These are phyloP conservation scores for Actinopyga echinites DNA, from an alignment of 53 echinoderm and acorn worm species.

Conservation along the genomic window DNA sequence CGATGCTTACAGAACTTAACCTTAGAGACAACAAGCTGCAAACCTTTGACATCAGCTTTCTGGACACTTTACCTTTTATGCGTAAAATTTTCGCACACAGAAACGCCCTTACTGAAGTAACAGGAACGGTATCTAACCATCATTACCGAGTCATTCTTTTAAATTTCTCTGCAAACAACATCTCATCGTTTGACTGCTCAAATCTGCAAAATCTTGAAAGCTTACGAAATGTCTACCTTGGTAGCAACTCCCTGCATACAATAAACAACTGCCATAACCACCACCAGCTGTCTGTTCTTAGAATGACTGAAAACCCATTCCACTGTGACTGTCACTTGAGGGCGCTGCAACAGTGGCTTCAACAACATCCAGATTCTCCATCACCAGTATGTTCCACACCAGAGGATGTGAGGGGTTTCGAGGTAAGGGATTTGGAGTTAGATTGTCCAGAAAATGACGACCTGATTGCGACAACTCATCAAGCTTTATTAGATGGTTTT, in stretches of 20 bases:
- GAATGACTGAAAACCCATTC: constrained; percentile 25
- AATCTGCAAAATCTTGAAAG: background rate
- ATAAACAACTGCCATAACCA: background rate
- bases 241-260: constrained; percentile 1
- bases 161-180: background rate
- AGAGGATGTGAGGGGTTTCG: background rate
- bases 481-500: too few species aligned
- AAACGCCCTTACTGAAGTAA: constrained; percentile 37
- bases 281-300: background rate
- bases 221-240: background rate
- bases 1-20: constrained; percentile 53
- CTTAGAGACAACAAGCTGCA: constrained; percentile 50
- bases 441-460: background rate
- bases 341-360: constrained; percentile 1
- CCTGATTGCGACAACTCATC: too few species aligned
- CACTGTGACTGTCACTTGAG: constrained; percentile 21
- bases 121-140: background rate
- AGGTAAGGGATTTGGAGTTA: background rate
- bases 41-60: constrained; percentile 30
- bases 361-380: background rate
- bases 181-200: background rate
- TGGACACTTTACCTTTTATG: constrained; percentile 16
- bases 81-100: constrained; percentile 46
- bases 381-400: background rate
- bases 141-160: background rate